phyloP scores from a whole-genome alignment of 2,797 vertebrate genomes.

The Arctocebus calabarensis region DNA sequence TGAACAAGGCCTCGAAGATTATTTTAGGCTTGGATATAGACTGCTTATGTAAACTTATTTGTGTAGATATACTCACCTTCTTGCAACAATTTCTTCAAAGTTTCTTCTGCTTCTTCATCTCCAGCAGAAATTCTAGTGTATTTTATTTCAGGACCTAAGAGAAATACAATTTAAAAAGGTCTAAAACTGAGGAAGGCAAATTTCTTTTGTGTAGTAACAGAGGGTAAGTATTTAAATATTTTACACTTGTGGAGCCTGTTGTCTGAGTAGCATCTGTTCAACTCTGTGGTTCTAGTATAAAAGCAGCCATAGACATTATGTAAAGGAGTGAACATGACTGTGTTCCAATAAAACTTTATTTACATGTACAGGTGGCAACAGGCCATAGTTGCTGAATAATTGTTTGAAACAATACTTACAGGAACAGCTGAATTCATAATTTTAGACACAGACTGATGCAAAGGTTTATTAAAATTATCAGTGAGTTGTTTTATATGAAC shows the following conservation, averaged over 20 bases:
- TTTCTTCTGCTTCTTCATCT: constrained; percentile 85
- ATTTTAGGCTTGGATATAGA: background rate
- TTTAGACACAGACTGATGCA: constrained; percentile 18
- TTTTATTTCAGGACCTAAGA: constrained; percentile 89
- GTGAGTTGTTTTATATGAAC: background rate
- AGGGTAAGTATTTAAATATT: background rate
- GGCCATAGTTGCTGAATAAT: background rate
- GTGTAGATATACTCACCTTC: constrained; percentile 90
- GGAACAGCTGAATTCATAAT: constrained; percentile 22
- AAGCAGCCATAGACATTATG: background rate
- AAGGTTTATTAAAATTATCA: constrained; percentile 13
- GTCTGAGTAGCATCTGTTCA: background rate
- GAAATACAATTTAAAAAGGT: background rate
- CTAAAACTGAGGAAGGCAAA: background rate
- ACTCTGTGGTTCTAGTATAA: background rate
- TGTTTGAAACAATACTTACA: background rate
- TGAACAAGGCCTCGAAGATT: background rate
- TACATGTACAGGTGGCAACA: background rate
- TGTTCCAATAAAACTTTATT: background rate
- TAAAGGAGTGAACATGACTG: background rate
- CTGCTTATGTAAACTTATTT: background rate
- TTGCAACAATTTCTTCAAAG: constrained; percentile 87
- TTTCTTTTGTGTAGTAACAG: background rate
- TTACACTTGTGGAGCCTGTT: background rate
- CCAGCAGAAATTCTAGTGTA: constrained; percentile 88